Evolutionary conservation across 2,113 vertebrate species (phyloP).

Genomic region (Lamprologus lemairii): DNA sequence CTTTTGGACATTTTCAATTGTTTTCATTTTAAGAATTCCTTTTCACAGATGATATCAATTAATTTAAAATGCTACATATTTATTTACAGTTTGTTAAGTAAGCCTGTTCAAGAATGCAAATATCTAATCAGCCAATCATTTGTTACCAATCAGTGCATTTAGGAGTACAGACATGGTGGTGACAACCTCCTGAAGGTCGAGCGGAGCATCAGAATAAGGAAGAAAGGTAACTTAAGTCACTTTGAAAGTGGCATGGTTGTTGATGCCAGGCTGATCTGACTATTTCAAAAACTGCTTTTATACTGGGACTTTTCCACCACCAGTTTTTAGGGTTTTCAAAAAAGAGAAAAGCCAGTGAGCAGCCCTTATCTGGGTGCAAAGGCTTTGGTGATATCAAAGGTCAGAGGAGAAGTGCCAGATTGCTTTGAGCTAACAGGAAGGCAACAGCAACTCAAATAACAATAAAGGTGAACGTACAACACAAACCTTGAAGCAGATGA

Average conservation of each 20-base stretch:
- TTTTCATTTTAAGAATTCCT: background rate
- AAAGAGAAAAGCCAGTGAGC: background rate
- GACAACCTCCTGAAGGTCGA: background rate
- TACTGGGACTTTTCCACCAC: accelerated
- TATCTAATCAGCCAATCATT: background rate
- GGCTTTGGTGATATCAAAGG: background rate
- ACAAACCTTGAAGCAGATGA: background rate
- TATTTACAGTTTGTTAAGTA: background rate
- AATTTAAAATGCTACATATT: background rate
- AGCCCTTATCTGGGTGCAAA: accelerated
- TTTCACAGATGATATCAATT: background rate
- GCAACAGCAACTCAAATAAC: background rate
- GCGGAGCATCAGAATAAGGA: background rate
- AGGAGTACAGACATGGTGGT: background rate
- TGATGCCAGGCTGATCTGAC: accelerated
- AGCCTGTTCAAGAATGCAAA: background rate
- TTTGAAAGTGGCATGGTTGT: background rate
- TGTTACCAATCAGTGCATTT: background rate
- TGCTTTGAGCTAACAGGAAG: background rate
- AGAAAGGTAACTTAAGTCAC: background rate
- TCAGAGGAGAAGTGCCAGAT: background rate
- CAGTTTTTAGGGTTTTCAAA: accelerated
- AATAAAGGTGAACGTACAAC: background rate
- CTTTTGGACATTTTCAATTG: background rate
- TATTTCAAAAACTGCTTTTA: background rate